phyloP scores from a whole-genome alignment of 2,888 invertebrate species.

The Drosophila kambysellisi region DNA sequence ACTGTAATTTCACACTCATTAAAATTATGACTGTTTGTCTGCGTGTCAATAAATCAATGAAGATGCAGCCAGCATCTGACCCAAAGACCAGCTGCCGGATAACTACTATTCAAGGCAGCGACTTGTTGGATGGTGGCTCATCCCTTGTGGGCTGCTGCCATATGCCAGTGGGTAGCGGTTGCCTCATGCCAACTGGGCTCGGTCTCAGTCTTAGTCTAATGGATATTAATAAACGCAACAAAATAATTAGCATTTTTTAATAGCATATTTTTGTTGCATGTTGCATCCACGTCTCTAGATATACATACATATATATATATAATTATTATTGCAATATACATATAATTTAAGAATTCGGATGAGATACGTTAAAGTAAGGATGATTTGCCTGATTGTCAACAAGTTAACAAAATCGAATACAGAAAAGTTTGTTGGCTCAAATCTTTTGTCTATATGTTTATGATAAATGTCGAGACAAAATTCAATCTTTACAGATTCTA shows the following conservation, averaged over 20 bases:
- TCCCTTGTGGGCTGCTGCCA: not conserved
- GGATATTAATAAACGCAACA: not conserved
- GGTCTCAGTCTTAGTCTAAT: not conserved
- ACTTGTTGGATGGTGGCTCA: conserved; percentile 17
- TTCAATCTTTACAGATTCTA: not conserved
- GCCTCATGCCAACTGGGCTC: not conserved
- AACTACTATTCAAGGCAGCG: conserved; percentile 21
- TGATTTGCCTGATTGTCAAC: not conserved
- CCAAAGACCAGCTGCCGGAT: conserved; percentile 18
- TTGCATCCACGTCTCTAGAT: not conserved
- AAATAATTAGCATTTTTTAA: not conserved
- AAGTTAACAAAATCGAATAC: not conserved
- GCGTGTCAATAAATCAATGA: conserved; percentile 11
- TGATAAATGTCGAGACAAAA: not conserved
- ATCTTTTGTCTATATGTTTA: not conserved
- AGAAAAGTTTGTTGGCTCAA: conserved; percentile 2
- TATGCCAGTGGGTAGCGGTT: conserved; percentile 1
- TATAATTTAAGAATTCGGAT: not conserved
- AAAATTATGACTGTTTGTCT: not conserved
- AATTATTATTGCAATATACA: too few relatives aligned
- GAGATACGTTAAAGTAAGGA: not conserved
- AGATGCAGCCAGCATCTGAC: conserved; percentile 18
- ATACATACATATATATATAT: not conserved
- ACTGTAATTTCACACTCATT: conserved; percentile 25
- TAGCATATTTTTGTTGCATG: not conserved